Evolutionary conservation across 2,113 vertebrate species (phyloP), one percentile per base, ranked within the genome.

Genomic region (Brachionichthys hirsutus): DNA sequence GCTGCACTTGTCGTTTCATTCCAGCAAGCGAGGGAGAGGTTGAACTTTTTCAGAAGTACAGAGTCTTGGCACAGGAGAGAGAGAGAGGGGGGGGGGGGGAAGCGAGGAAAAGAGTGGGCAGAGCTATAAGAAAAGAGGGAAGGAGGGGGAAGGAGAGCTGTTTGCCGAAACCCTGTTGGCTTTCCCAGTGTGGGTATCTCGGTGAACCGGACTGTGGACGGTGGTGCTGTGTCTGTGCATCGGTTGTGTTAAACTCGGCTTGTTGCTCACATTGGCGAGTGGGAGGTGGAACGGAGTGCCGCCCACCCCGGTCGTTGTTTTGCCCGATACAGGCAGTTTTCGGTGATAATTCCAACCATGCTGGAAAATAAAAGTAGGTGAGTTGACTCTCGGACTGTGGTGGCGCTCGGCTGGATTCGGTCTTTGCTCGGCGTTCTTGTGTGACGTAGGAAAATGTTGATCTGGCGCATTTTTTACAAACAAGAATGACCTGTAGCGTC

Each of bases 1-100:
- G 95, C 95, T 95, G 95, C 95, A 96, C 94, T 95, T 94, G 96
- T 95, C 94, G 92, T 97, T 96, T 95, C 94, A 93, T 95, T 94
- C 92, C 91, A 92, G 92, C 93, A 94, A 94, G 84, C 73, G 72
- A 67, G 90, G 53, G 65, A 74, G 80, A 77, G 80, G 67, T 78
- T 19, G 90, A 94, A 94, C 92, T 95, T 95, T 96, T 96, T 94
- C 93, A 94, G 93, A 94, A 94, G 94, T 94, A 93, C 92, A 96
- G 94, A 93, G 94, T 95, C 92, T 94, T 93, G 93, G 84, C 78
- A 74, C 30, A 63, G 10, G 35, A 16, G 35, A 20, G 89, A 88
- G 77, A 65, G 70, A 63, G 89, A 80, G 90, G 90, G 87, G 86
- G 88, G 78, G 53, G 35, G 50, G 58, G 67, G 8, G 61, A 84